Evolutionary conservation across 2,888 invertebrate genomes (phyloP), one percentile per base, ranked within the genome.

Genomic region (Campopleginae sp.): DNA sequence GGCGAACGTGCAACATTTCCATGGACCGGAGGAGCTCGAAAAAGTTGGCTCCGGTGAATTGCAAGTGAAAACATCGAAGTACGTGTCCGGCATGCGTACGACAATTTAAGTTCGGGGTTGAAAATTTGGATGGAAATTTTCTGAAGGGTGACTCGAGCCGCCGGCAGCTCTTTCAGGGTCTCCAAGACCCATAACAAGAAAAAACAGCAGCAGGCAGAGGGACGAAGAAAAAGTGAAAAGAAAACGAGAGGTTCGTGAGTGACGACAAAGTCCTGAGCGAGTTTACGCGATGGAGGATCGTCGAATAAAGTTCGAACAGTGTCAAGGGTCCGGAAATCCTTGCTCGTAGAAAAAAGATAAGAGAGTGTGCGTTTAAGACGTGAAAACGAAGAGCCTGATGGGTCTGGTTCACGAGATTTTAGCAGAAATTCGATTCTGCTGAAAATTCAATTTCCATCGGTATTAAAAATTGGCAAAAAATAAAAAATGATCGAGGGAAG

Each of bases 261-360:
- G 61, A 68, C 46, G 68, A 78, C 70, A 78, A 70, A 78, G 68
- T 14, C 0, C 8, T 17, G 33, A n/a, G 54, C 38, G 31, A 68
- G 78, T 23, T 70, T 79, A 79, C 46, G 46, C 58, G 58, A 33
- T 23, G 76, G 44, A 65, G 33, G 78, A 79, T 61, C 70, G 61
- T 17, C 46, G 42, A 46, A 33, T 48, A 65, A 54, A 68, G 54
- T 68, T 27, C 17, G 33, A 7, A 77, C 42, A 54, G 51, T 76
- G 66, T 75, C 61, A 61, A 61, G 48, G 72, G 38, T 61, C 7
- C 19, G 74, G 42, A 74, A 42, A 74, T 74, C 42, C 17, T 42
- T 44, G 12, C 17, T 44, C 5, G 70, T 70, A 14, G n/a, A 70
- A 19, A 31, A 46, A 14, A 5, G 27, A 27, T 14, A 27, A 14